Percentiles rank a stretch among this genome's conserved stretches.
Conservation (phyloP, 2,888 invertebrate species). For the Salticus scenicus region DNA sequence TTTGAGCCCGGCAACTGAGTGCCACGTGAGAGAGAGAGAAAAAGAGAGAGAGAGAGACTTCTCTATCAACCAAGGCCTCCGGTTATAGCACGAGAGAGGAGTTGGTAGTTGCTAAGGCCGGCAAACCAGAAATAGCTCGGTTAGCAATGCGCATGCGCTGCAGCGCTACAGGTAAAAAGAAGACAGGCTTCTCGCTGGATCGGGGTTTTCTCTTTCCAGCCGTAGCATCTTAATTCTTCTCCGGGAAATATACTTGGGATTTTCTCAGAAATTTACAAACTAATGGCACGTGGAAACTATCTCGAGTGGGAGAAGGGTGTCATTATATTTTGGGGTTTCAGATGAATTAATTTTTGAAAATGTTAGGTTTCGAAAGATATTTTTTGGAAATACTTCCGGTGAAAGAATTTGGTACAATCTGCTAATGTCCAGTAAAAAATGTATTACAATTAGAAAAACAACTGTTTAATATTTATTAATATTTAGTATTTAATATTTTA, state of each 20-base stretch:
- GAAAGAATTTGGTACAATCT: too few species aligned
- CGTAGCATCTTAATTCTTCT: background rate
- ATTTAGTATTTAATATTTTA: too few species aligned
- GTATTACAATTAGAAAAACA: too few species aligned
- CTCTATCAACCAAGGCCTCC: background rate
- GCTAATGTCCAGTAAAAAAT: too few species aligned
- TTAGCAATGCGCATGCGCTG: background rate
- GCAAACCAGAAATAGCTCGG: background rate
- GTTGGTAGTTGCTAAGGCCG: background rate
- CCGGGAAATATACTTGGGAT: background rate
- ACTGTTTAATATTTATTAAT: too few species aligned
- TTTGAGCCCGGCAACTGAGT: conserved; percentile 1
- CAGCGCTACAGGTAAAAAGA: background rate
- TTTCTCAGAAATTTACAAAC: background rate
- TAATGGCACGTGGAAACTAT: background rate
- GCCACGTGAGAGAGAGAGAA: too few species aligned
- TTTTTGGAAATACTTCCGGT: too few species aligned
- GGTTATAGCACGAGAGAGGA: background rate
- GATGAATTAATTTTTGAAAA: too few species aligned
- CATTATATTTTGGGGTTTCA: background rate
- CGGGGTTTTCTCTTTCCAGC: background rate
- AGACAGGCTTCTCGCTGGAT: background rate
- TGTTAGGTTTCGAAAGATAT: too few species aligned
- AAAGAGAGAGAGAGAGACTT: too few species aligned
- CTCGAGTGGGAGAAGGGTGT: background rate